Conservation (phyloP, 2,888 invertebrate species). For the Neoscelio sp. region DNA sequence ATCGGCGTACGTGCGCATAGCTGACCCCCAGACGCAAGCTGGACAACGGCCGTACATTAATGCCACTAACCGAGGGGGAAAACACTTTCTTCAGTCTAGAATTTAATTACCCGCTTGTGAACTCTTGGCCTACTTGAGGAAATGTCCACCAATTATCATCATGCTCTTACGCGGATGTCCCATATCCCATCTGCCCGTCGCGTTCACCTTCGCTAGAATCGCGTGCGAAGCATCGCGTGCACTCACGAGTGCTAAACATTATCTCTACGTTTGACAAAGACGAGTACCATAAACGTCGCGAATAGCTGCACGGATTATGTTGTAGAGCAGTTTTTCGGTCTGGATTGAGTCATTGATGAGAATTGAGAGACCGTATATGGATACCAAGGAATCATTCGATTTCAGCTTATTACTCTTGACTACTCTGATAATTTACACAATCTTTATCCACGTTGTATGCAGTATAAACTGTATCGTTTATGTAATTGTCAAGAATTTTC, state of each 20-base stretch:
- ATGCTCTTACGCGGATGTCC: slow-evolving; percentile 60
- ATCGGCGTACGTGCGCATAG: slow-evolving; percentile 42
- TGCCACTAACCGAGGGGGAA: slow-evolving; percentile 77
- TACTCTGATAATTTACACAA: too few relatives aligned
- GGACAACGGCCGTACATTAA: slow-evolving; percentile 20
- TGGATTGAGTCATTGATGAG: slow-evolving; percentile 18
- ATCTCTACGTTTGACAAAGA: slow-evolving; percentile 39
- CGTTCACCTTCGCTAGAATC: slow-evolving; percentile 57
- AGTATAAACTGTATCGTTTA: too few relatives aligned
- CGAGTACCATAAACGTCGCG: slow-evolving; percentile 16
- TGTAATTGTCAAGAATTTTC: too few relatives aligned
- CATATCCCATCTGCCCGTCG: slow-evolving; percentile 56
- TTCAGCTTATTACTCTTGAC: too few relatives aligned
- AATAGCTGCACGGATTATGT: slow-evolving; percentile 22
- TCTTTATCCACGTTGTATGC: too few relatives aligned
- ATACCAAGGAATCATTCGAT: too few relatives aligned
- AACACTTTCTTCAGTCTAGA: slow-evolving; percentile 80
- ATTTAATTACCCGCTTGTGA: slow-evolving; percentile 80
- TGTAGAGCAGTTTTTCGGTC: slow-evolving; percentile 7
- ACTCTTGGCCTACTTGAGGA: slow-evolving; percentile 79
- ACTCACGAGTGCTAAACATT: slow-evolving; percentile 23
- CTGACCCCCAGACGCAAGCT: slow-evolving; percentile 50
- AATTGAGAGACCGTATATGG: slow-evolving; percentile 23
- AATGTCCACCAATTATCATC: slow-evolving; percentile 61
- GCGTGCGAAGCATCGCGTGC: slow-evolving; percentile 61